Conservation (phyloP, 2,797 vertebrate species). For the Thalassophryne amazonica region DNA sequence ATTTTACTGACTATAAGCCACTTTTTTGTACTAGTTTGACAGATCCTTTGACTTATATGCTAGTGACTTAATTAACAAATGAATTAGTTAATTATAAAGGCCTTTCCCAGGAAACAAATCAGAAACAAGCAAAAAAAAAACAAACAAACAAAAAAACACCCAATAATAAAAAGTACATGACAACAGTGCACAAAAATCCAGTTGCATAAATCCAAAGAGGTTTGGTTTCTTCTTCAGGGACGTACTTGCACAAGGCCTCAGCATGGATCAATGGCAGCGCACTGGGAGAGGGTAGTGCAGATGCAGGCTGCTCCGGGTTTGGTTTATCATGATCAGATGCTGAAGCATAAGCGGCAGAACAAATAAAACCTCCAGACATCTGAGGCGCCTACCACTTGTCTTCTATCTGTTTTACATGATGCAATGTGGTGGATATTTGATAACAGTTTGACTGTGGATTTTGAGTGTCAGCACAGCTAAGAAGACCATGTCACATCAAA, state of each 20-base stretch:
- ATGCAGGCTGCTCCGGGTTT: neutral
- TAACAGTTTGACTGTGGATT: conserved; percentile 1
- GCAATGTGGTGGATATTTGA: conserved; percentile 2
- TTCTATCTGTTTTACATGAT: conserved; percentile 39
- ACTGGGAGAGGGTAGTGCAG: neutral
- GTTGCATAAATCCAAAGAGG: too few relatives aligned
- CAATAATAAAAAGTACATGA: too few relatives aligned
- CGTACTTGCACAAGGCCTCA: neutral
- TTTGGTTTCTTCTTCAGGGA: conserved; percentile 11
- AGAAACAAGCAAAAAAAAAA: too few relatives aligned
- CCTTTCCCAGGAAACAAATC: too few relatives aligned
- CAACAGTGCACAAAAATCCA: too few relatives aligned
- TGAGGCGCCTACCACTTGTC: neutral
- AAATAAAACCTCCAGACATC: neutral
- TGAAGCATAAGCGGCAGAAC: conserved; percentile 6
- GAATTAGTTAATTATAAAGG: too few relatives aligned
- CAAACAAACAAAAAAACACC: too few relatives aligned
- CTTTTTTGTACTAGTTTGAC: too few relatives aligned
- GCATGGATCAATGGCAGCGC: conserved; percentile 5
- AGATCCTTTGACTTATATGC: too few relatives aligned
- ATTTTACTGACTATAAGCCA: too few relatives aligned
- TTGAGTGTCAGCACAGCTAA: conserved; percentile 32
- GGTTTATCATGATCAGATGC: conserved; percentile 10
- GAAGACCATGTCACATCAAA: neutral
- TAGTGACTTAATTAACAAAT: too few relatives aligned